phyloP scores from a whole-genome alignment of 30 jellyfish, hydroid and myxozoan genomes.

The Pseudorhiza aurosa region DNA sequence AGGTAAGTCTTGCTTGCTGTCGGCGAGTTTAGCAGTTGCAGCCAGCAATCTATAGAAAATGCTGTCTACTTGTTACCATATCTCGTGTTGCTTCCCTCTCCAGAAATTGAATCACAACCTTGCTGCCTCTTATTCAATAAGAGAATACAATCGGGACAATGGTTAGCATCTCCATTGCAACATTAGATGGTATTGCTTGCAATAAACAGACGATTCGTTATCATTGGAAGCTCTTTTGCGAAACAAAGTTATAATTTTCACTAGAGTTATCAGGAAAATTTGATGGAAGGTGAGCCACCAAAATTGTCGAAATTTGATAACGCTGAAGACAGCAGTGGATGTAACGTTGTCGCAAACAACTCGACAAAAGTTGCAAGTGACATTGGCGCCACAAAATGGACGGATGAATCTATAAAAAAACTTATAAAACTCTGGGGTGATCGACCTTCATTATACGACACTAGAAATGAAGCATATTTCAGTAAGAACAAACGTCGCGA shows the following conservation, averaged over 20 bases:
- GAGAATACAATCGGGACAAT: constrained; percentile 23
- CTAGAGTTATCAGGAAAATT: too few relatives aligned
- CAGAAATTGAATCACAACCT: too few relatives aligned
- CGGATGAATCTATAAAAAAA: constrained; percentile 54
- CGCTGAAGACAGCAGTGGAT: not conserved
- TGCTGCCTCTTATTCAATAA: not conserved
- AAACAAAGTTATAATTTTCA: too few relatives aligned
- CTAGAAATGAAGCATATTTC: constrained; percentile 59
- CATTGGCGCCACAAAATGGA: constrained; percentile 61
- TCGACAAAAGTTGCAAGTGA: not conserved
- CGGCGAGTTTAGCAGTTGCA: too few relatives aligned
- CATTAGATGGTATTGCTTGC: constrained; percentile 25
- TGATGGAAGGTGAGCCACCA: not conserved
- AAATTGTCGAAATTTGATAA: not conserved
- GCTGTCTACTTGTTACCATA: too few relatives aligned
- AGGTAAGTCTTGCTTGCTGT: too few relatives aligned
- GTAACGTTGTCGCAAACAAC: not conserved
- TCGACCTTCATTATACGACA: constrained; percentile 69
- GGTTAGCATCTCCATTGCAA: constrained; percentile 25
- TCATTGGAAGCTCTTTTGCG: too few relatives aligned
- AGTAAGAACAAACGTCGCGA: constrained; percentile 69
- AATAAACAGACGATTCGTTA: not conserved
- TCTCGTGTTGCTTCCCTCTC: too few relatives aligned
- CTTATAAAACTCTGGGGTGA: constrained; percentile 79
- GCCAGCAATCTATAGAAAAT: too few relatives aligned